Base-by-base conservation (phyloP, 2,113 vertebrate species). In the Casuarius casuarius region DNA sequence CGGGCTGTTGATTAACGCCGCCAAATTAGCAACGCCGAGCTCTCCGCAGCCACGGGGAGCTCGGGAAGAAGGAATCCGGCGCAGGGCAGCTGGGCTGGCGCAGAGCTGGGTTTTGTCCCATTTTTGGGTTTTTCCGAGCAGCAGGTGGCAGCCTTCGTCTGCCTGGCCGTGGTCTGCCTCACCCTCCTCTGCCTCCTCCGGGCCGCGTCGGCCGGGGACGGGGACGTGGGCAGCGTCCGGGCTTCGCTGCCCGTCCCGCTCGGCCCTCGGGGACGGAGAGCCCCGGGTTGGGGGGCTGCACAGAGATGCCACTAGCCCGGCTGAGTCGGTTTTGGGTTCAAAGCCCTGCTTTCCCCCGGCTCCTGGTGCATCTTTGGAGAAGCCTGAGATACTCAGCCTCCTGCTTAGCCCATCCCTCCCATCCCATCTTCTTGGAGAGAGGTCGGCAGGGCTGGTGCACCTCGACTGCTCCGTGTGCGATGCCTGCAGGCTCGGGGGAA, bases 111-210 rank as follows among this genome's bases (percentile, higher is more conserved):
- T 29, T 54, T 86, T 33, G 52, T 8, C 48, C 48, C 17, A 0
- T 9, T 9, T 48, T 62, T 56, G 67, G 23, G 66, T 5, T 71
- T 38, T 8, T 6, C 3, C 1, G 77, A 87, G 58, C 95, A 85
- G 84, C 84, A 96, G 96, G 84, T 94, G 96, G 96, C 94, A 91
- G 90, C 87, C 70, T 90, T 70, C 40, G 14, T 46, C 61, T n/a
- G 89, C 49, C 31, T 59, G 38, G 13, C 72, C 72, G 15, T 42
- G 8, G 28, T 62, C 56, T 58, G n/a, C 61, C 28, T 13, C 16
- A 9, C 26, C 61, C 44, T 38, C 56, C 2, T 5, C 74, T 28
- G 20, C 87, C 80, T 81, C 52, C 52, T 28, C 52, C 52, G 13
- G 12, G 44, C 16, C 5, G 18, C 35, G 7, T 18, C 46, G 3